These are phyloP conservation scores for Hetaerina titia DNA, from an alignment of 2,888 invertebrate species.

Conservation along the genomic window DNA sequence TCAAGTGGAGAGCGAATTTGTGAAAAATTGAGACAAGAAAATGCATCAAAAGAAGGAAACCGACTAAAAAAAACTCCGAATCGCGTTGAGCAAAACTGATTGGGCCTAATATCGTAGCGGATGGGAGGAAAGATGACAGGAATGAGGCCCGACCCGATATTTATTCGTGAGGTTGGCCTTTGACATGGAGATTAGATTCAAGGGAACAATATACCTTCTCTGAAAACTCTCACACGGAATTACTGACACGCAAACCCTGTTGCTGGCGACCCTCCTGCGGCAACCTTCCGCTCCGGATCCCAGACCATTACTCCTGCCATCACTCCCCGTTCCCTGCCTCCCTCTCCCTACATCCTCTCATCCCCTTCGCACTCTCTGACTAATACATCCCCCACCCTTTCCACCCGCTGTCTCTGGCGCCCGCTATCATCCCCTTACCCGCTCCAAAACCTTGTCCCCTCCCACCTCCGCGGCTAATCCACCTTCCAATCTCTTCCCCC, in stretches of 20 bases:
- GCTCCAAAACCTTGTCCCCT: not conserved
- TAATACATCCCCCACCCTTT: not conserved
- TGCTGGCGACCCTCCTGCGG: not conserved
- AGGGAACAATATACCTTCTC: conserved; percentile 11
- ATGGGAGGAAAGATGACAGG: not conserved
- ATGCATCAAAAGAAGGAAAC: not conserved
- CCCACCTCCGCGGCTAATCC: not conserved
- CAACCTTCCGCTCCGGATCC: not conserved
- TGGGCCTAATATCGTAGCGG: not conserved
- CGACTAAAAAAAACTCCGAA: not conserved
- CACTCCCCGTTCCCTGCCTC: not conserved
- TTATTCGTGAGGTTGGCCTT: not conserved
- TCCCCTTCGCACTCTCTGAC: too few relatives aligned
- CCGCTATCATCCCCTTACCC: not conserved
- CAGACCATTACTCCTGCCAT: not conserved
- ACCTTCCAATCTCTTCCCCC: too few relatives aligned
- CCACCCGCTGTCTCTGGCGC: not conserved
- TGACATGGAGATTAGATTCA: conserved; percentile 23
- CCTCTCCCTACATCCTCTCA: too few relatives aligned
- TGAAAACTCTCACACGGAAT: not conserved
- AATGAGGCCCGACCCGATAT: not conserved
- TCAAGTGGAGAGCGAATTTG: not conserved
- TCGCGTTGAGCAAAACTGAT: not conserved
- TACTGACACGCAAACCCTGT: not conserved
- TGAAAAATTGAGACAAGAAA: not conserved